Evolutionary conservation across 2,113 vertebrate species (phyloP), one percentile per base, ranked within the genome.

Genomic region (Taxidea taxus): DNA sequence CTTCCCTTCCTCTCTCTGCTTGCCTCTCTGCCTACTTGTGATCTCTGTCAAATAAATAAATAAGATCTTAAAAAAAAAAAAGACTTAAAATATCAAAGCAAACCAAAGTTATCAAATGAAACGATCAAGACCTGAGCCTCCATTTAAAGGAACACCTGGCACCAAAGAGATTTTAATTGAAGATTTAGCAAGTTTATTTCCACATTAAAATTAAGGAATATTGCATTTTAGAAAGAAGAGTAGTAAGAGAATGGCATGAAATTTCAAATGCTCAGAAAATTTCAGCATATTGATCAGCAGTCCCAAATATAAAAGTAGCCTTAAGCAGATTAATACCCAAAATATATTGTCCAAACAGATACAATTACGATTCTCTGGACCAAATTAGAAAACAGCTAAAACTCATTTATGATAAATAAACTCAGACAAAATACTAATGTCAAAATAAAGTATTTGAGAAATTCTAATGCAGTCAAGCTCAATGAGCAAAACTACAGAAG

Each of bases 51-150:
- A 44, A 44, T 44, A 44, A 44, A 44, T 44, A 44, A 44, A 44
- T 44, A 44, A 44, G 7, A 44, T 44, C 44, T 44, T 44, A 7
- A 7, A 44, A 44, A 44, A 44, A 44, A 44, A n/a, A n/a, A n/a
- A n/a, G n/a, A n/a, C n/a, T 85, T 94, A 83, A 91, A 87, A 94
- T 6, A 56, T n/a, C 56, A 91, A 91, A 89, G 29, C 15, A 87
- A 89, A 96, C 18, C 25, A 95, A 92, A 97, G 87, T 75, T 90
- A 82, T 13, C 88, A 66, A 89, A 21, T 58, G 9, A 74, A 93
- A 92, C 23, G 12, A 84, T 62, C 23, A 92, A 62, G 27, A 75
- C 29, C 82, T 14, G 11, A 56, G n/a, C 42, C 20, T 92, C 25
- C 47, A 62, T 39, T 83, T 72, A 62, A 95, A 92, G 56, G 51